Evolutionary conservation across 2,113 vertebrate species (phyloP), one percentile per base, ranked within the genome.

Genomic region (Cervus canadensis): DNA sequence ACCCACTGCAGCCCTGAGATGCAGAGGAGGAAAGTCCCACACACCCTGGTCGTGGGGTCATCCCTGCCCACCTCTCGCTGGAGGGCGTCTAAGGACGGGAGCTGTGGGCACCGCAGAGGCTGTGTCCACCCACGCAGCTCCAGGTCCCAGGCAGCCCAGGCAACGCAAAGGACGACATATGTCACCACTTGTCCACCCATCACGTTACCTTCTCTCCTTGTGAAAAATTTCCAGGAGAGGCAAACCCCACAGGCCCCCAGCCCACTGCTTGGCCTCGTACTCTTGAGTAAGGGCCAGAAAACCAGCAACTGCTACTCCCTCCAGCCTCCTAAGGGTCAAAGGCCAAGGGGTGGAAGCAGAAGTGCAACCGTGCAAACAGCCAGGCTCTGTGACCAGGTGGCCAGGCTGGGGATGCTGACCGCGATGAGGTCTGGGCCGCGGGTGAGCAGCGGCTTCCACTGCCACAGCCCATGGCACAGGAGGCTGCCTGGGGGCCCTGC

Each of bases 351-450:
- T 6, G 67, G 67, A 40, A 43, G 11, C 67, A 25, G 67, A 23
- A 40, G 21, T 2, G 64, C 2, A 0, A 10, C 16, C 1, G 9
- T 0, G 7, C 62, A 3, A n/a, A 71, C 19, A 25, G 67, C 36
- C 19, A 15, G 7, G 28, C 2, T 13, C 28, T 5, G 5, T 0
- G n/a, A 3, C 12, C 12, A 57, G 88, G 19, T 2, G 6, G 26
- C 33, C 57, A 3, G 78, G 45, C 76, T 30, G 48, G 26, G 36
- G n/a, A 60, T 1, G 25, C 25, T 12, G 28, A 13, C 78, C 33
- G 2, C 1, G 14, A 25, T 3, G 12, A 21, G 52, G 67, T 10
- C 36, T 3, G 19, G 50, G 64, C 36, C 17, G 11, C 23, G 0
- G 2, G 36, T 7, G 36, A 76, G 71, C 36, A 26, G 71, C 3